Evolutionary conservation across 2,888 invertebrate species (phyloP).

Genomic region (Neoaliturus tenellus): DNA sequence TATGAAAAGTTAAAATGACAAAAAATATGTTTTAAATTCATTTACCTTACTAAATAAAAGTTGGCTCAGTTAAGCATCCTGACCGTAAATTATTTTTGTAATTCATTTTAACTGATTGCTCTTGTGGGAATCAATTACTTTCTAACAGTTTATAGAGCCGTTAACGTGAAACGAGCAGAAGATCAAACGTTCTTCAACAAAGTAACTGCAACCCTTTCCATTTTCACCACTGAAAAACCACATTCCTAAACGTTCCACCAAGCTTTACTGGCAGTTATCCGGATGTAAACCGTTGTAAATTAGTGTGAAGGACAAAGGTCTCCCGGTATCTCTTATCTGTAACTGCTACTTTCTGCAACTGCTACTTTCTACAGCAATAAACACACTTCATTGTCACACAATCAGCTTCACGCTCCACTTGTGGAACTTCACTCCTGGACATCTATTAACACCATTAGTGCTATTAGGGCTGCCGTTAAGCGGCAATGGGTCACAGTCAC

Average conservation of each 20-base stretch:
- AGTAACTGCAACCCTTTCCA: too few species aligned
- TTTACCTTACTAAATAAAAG: too few species aligned
- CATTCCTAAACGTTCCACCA: not conserved
- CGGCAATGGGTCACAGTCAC: too few species aligned
- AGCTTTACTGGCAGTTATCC: not conserved
- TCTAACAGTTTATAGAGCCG: too few species aligned
- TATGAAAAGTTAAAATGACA: too few species aligned
- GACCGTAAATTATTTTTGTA: too few species aligned
- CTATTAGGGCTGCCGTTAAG: not conserved
- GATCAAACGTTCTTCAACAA: too few species aligned
- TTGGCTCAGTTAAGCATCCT: too few species aligned
- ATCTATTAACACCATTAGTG: not conserved
- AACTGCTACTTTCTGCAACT: not conserved
- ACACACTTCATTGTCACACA: conserved; percentile 27
- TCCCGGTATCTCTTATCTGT: not conserved
- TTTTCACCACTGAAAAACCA: not conserved
- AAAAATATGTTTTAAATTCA: too few species aligned
- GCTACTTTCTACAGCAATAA: conserved; percentile 4
- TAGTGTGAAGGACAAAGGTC: not conserved
- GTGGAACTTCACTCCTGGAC: not conserved
- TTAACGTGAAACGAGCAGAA: too few species aligned
- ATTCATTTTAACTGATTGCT: too few species aligned
- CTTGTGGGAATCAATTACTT: too few species aligned
- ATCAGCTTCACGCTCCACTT: not conserved
- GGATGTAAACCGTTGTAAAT: not conserved